Base-by-base conservation (phyloP, 2,888 invertebrate genomes). In the Lasioglossum calceatum region DNA sequence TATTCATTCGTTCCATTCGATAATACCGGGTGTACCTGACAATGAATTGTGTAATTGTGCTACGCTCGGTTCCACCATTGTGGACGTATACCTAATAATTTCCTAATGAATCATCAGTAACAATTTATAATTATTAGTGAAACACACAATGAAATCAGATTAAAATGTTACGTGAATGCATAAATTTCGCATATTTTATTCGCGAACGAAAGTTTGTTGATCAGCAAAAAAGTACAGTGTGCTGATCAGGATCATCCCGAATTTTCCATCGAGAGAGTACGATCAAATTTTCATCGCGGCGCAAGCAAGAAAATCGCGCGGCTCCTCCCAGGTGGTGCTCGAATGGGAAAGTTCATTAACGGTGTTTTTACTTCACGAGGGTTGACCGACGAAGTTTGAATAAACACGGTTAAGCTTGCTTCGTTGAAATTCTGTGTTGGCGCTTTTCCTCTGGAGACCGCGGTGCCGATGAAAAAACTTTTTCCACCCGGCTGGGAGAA, bases 401-500 rank as follows among this genome's bases (percentile, higher is more conserved):
- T 85, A 82, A 88, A 88, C 82, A 85, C 72, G 42, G 80, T 83
- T 87, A 87, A 77, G 64, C 74, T 39, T 71, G 44, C 81, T 84
- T 82, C 87, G 80, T 88, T 87, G 76, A 82, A 79, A 86, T 87
- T 85, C 82, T 61, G 64, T 58, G 44, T 80, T 27, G 39, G 61
- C 42, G 77, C 74, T 71, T 64, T 75, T 73, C 74, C 73, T 67
- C 67, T 8, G 58, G 61, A 32, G 64, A 74, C 42, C 70, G n/a
- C 64, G 32, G n/a, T n/a, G 58, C n/a, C 85, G 79, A 87, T 87
- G 85, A 85, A 87, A 87, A 82, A 85, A 85, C 79, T 85, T 87
- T 44, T 87, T 61, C 74, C 74, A 67, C 72, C 50, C 19, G 36
- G 73, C 36, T 12, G 27, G 19, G 61, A 32, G 78, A 64, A 42